Conservation (phyloP, 2,888 invertebrate species). For the Bimastos eiseni region DNA sequence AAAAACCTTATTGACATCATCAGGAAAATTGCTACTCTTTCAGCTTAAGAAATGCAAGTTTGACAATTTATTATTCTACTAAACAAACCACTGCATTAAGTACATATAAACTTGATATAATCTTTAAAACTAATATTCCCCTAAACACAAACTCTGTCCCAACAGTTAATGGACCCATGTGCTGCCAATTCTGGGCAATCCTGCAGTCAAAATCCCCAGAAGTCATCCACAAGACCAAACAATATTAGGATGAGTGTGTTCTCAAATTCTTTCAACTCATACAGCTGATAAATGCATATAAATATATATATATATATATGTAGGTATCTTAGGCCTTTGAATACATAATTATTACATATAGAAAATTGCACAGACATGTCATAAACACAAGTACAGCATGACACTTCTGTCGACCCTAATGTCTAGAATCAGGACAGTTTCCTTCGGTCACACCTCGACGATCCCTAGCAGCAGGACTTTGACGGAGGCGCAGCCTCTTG, state of each 20-base stretch:
- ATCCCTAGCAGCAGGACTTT: slow-evolving; percentile 89
- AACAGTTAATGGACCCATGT: background rate
- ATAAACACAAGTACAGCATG: slow-evolving; percentile 14
- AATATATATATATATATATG: background rate
- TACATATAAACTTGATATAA: background rate
- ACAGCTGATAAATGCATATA: background rate
- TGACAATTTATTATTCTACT: background rate
- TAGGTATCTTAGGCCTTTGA: slow-evolving; percentile 13
- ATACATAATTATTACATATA: slow-evolving; percentile 7
- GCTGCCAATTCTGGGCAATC: background rate
- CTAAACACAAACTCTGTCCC: background rate
- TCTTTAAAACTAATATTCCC: background rate
- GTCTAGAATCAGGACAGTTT: slow-evolving; percentile 5
- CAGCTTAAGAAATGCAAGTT: background rate
- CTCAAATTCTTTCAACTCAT: background rate
- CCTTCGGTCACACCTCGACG: background rate
- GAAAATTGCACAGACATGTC: slow-evolving; percentile 17
- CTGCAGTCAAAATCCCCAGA: background rate
- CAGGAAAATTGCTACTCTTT: background rate
- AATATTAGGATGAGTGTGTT: slow-evolving; percentile 5
- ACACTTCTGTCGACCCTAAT: slow-evolving; percentile 1
- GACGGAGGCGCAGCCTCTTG: slow-evolving; percentile 74
- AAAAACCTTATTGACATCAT: background rate
- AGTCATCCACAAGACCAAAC: background rate
- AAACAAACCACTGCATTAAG: background rate